phyloP scores from a whole-genome alignment of 2,113 vertebrate species.

The Hyaena hyaena region DNA sequence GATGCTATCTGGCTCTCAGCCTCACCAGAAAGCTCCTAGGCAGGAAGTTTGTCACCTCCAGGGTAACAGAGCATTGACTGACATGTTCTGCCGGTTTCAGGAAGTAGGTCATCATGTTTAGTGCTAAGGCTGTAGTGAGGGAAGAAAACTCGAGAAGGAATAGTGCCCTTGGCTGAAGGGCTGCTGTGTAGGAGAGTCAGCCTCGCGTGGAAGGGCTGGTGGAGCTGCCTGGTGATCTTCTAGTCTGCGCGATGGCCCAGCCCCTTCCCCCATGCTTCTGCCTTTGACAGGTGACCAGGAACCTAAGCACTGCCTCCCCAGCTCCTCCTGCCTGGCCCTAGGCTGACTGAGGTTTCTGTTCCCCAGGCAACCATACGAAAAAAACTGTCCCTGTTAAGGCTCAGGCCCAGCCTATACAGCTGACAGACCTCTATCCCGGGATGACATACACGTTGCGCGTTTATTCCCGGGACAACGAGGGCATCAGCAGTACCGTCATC shows the following conservation, averaged over 20 bases:
- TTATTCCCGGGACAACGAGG: conserved; percentile 93
- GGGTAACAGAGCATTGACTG: not conserved
- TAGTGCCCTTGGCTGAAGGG: not conserved
- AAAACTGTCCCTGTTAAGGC: conserved; percentile 91
- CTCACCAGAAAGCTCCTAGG: not conserved
- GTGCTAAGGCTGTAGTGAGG: not conserved
- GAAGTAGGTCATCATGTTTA: not conserved
- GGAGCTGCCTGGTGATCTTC: not conserved
- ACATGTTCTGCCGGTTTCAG: not conserved
- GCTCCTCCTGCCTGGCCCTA: conserved; percentile 47
- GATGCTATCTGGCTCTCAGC: not conserved
- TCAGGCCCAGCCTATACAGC: conserved; percentile 90
- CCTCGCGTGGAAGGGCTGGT: not conserved
- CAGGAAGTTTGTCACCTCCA: not conserved
- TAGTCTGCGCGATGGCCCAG: not conserved
- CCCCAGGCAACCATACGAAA: conserved; percentile 94
- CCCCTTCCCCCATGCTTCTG: not conserved
- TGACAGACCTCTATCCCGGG: conserved; percentile 94
- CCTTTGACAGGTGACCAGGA: conserved; percentile 53
- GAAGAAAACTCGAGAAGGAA: not conserved
- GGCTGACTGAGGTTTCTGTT: conserved; percentile 90
- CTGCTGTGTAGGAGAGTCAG: not conserved
- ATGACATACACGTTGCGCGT: conserved; percentile 96
- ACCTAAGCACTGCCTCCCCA: not conserved
- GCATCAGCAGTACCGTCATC: conserved; percentile 92